Conservation (phyloP, 2,888 invertebrate species). For the Bellardia bayeri region DNA sequence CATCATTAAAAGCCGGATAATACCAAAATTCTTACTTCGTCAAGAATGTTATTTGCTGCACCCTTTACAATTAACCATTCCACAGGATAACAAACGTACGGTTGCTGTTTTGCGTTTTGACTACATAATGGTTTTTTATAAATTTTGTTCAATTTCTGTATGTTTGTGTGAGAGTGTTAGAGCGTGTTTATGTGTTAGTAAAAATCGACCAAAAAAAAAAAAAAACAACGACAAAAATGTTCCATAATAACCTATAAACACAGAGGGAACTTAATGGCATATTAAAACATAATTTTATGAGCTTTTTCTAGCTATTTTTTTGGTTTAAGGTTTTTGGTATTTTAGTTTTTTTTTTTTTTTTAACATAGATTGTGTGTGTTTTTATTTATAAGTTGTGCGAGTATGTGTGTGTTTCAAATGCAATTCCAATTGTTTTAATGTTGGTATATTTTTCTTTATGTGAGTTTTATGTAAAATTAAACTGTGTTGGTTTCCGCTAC, state of each 20-base stretch:
- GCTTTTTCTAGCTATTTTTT: slow-evolving; percentile 41
- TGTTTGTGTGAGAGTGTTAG: slow-evolving; percentile 8
- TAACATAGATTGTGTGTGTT: background rate
- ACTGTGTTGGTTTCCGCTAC: slow-evolving; percentile 6
- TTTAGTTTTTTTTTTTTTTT: background rate
- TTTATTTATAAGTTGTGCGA: background rate
- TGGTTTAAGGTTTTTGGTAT: background rate
- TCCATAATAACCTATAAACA: slow-evolving; percentile 57
- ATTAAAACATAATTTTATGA: slow-evolving; percentile 70
- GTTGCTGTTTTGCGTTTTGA: background rate
- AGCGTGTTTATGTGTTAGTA: slow-evolving; percentile 31
- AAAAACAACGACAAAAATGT: slow-evolving; percentile 7
- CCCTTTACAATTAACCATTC: too few relatives aligned
- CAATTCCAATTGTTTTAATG: slow-evolving; percentile 41
- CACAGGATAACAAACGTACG: too few relatives aligned
- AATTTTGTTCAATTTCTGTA: background rate
- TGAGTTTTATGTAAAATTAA: slow-evolving; percentile 37
- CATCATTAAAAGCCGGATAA: too few relatives aligned
- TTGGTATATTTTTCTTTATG: background rate
- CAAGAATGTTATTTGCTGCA: too few relatives aligned
- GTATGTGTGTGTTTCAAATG: background rate
- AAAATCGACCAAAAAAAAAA: slow-evolving; percentile 25
- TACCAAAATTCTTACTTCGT: too few relatives aligned
- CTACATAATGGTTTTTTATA: background rate
- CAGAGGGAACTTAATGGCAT: slow-evolving; percentile 60